These are phyloP conservation scores for Cavia porcellus DNA, from an alignment of 2,113 vertebrate genomes.

Conservation along the genomic window DNA sequence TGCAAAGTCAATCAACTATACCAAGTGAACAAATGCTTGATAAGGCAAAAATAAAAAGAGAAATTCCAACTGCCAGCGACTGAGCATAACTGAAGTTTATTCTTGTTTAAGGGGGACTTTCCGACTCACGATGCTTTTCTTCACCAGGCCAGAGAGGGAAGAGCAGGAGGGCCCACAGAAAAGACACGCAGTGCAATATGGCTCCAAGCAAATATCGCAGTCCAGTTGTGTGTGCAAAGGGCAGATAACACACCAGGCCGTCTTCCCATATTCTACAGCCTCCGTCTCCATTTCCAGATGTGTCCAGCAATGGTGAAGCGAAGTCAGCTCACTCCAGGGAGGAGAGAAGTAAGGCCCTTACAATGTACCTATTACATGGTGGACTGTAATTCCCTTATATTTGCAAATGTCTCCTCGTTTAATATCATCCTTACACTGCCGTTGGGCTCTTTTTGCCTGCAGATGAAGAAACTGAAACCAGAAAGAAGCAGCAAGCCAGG, in stretches of 20 bases:
- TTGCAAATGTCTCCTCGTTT: accelerated
- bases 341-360: neutral
- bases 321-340: neutral
- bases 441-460: neutral
- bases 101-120: neutral
- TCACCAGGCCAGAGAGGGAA: too few relatives aligned
- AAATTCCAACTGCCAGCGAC: neutral
- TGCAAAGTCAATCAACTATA: neutral
- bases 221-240: too few relatives aligned
- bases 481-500: neutral
- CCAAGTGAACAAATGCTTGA: neutral
- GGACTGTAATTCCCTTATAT: too few relatives aligned
- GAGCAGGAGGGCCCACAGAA: accelerated
- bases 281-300: neutral
- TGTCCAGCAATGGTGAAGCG: neutral
- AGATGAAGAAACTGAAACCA: neutral
- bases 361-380: neutral
- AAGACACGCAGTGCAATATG: neutral
- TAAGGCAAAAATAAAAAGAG: neutral
- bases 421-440: accelerated
- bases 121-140: neutral
- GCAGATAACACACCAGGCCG: neutral
- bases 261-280: neutral
- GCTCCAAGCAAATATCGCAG: accelerated
- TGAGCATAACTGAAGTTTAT: neutral